Base-by-base conservation (phyloP, 2,888 invertebrate genomes). In the Mythimna loreyi region DNA sequence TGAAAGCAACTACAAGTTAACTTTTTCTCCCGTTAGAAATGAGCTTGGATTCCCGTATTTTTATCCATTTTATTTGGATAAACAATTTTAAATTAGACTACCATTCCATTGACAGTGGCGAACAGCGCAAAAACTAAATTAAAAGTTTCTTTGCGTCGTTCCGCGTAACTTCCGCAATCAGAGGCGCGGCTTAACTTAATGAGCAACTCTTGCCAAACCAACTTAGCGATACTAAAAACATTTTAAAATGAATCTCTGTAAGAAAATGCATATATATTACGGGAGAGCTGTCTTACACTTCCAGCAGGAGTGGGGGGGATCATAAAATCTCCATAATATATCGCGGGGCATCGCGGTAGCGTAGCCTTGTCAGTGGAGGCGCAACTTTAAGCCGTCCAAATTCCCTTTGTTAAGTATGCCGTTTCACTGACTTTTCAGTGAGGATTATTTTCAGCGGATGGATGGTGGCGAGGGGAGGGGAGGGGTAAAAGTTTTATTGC, bases 371-470 rank as follows among this genome's bases (percentile, higher is more conserved):
- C 74, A 75, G 64, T 78, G 78, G 67, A 53, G 65, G 67, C 65
- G 69, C 36, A 72, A 76, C 70, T 78, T 72, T 75, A 83, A 81
- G 80, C 67, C 72, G 67, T 57, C 74, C 75, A 72, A 83, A 84
- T 85, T 85, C 75, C 67, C 63, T 81, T 83, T 81, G 85, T 80
- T 83, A 83, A 79, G 85, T 81, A 81, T 79, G 81, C 73, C 70
- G 69, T 85, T 85, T 74, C 77, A 79, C 74, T 76, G 75, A 85
- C 80, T 85, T 83, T 82, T 84, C 81, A 75, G 64, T 63, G 67
- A 69, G 78, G 80, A 83, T 85, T 83, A 84, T 81, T 83, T 84
- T 81, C 71, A 58, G 71, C 57, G 76, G 71, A 76, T 70, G 55
- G 77, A 76, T 60, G 70, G 21, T 56, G 43, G 25, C 56, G 33